Conservation (phyloP, 2,888 invertebrate species). For the Melinaea menophilus region DNA sequence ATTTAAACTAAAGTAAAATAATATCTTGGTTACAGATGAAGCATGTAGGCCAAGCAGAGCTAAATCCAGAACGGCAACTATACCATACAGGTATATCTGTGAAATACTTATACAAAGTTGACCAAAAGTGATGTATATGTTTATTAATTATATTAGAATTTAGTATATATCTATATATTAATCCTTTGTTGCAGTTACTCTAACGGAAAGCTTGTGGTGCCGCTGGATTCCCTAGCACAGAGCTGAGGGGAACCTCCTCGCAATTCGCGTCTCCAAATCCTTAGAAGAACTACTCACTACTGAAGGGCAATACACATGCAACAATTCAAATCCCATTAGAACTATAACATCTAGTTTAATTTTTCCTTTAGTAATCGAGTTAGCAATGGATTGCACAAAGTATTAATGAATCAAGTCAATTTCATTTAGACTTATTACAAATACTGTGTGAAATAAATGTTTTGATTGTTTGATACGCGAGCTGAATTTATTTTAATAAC, state of each 20-base stretch:
- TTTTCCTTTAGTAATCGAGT: slow-evolving; percentile 2
- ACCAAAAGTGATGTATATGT: slow-evolving; percentile 14
- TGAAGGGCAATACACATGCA: slow-evolving; percentile 23
- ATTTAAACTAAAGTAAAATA: slow-evolving; percentile 33
- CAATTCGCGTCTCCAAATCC: slow-evolving; percentile 64
- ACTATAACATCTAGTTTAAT: slow-evolving; percentile 5
- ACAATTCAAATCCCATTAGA: slow-evolving; percentile 15
- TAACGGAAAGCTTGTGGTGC: slow-evolving; percentile 79
- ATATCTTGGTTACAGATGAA: slow-evolving; percentile 75
- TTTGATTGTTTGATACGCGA: slow-evolving; percentile 5
- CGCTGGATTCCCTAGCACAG: slow-evolving; percentile 77
- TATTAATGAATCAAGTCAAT: slow-evolving; percentile 1
- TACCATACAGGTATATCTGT: slow-evolving; percentile 63
- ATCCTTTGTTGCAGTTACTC: slow-evolving; percentile 73
- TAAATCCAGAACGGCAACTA: slow-evolving; percentile 75
- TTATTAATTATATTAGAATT: not conserved
- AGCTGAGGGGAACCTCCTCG: slow-evolving; percentile 70
- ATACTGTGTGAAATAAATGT: not conserved
- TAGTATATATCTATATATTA: not conserved
- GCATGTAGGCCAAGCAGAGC: slow-evolving; percentile 77
- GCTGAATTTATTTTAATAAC: slow-evolving; percentile 31
- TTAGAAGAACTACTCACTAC: slow-evolving; percentile 62
- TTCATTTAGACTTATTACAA: not conserved
- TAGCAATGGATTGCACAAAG: not conserved
- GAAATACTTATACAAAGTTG: slow-evolving; percentile 10